Evolutionary conservation across 2,888 invertebrate genomes (phyloP).

Genomic region (Dryomyza anilis): DNA sequence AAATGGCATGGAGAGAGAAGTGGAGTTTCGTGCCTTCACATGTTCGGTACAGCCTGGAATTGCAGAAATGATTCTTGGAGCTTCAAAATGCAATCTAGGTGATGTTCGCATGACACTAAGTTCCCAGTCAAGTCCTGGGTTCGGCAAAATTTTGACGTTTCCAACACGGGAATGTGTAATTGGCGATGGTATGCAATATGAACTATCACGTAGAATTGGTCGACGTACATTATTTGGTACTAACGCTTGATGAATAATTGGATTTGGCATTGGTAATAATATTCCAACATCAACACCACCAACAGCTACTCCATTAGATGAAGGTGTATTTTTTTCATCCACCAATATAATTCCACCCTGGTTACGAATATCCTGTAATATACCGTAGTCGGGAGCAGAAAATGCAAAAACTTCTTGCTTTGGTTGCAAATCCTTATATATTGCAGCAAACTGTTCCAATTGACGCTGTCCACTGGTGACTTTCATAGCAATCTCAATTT

Average conservation of each 20-base stretch:
- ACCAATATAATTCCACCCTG: conserved; percentile 65
- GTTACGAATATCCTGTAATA: conserved; percentile 66
- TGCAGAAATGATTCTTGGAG: conserved; percentile 62
- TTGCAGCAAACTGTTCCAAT: conserved; percentile 68
- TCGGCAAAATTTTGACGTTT: conserved; percentile 31
- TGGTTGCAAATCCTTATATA: conserved; percentile 68
- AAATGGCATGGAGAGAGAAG: conserved; percentile 64
- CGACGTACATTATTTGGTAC: conserved; percentile 45
- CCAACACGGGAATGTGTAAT: conserved; percentile 39
- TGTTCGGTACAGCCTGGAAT: conserved; percentile 66
- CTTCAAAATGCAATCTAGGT: conserved; percentile 52
- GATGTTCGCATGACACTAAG: conserved; percentile 49
- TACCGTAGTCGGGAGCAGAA: conserved; percentile 66
- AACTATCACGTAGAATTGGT: conserved; percentile 53
- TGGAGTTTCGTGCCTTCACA: conserved; percentile 60
- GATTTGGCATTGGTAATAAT: conserved; percentile 36
- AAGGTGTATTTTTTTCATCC: conserved; percentile 52
- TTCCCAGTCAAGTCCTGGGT: conserved; percentile 53
- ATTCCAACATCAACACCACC: conserved; percentile 36
- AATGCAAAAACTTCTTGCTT: conserved; percentile 67
- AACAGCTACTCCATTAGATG: conserved; percentile 36
- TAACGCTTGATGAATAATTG: conserved; percentile 24
- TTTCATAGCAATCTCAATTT: conserved; percentile 64
- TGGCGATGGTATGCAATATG: conserved; percentile 50
- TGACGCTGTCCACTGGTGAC: conserved; percentile 65